Conservation (phyloP, 2,888 invertebrate species). For the Antheraea assamensis region DNA sequence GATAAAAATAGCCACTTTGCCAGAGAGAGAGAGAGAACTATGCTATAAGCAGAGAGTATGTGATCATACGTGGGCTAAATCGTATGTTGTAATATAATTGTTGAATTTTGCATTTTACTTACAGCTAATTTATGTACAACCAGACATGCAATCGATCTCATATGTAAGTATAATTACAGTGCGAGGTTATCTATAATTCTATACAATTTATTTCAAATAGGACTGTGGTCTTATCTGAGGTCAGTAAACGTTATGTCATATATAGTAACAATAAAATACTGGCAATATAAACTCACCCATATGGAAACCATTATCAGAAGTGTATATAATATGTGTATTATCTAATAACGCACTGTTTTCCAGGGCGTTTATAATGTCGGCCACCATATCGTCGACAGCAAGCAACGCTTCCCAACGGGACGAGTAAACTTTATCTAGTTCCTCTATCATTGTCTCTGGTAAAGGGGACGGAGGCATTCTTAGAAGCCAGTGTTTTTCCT, state of each 20-base stretch:
- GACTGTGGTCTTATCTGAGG: not conserved
- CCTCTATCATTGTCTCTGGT: constrained; percentile 78
- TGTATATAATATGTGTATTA: constrained; percentile 91
- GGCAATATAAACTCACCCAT: constrained; percentile 81
- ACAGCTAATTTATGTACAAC: no score
- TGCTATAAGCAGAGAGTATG: not conserved
- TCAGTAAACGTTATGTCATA: not conserved
- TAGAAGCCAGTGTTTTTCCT: constrained; percentile 94
- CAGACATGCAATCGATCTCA: no score
- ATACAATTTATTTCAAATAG: not conserved
- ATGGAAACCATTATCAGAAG: constrained; percentile 96
- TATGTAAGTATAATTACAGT: no score
- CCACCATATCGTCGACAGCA: constrained; percentile 93
- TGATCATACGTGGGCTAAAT: no score
- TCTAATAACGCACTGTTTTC: constrained; percentile 79
- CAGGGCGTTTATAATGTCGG: constrained; percentile 82
- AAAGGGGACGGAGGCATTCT: constrained; percentile 86
- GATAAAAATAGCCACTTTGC: not conserved
- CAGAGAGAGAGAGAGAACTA: not conserved
- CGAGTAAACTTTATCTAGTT: constrained; percentile 87
- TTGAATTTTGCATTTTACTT: no score
- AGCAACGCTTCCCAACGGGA: constrained; percentile 90
- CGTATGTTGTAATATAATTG: no score
- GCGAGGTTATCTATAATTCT: no score
- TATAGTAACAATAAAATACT: not conserved